Percentiles rank a stretch among this genome's conserved stretches.
These are phyloP conservation scores for Archips crataeganus DNA, from an alignment of 2,888 invertebrate genomes.

Conservation along the genomic window DNA sequence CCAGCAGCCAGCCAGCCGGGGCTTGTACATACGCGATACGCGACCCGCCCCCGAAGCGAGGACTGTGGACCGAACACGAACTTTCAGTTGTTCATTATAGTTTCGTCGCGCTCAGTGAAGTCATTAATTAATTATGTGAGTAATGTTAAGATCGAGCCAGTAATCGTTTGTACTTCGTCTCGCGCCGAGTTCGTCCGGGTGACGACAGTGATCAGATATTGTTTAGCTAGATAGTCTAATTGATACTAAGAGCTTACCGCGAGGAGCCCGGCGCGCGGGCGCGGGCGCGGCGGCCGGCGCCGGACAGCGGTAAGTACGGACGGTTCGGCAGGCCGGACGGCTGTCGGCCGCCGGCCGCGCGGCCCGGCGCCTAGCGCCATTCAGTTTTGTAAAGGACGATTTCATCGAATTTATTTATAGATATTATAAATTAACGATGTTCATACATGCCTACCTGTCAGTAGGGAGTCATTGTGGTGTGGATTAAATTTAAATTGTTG, in stretches of 20 bases:
- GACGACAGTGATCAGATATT: slow-evolving; percentile 65
- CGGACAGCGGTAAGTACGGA: slow-evolving; percentile 36
- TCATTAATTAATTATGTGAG: slow-evolving; percentile 75
- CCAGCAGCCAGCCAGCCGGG: slow-evolving; percentile 47
- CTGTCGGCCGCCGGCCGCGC: slow-evolving; percentile 45
- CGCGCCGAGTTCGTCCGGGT: slow-evolving; percentile 63
- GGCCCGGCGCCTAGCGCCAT: slow-evolving; percentile 61
- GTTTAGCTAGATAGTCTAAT: slow-evolving; percentile 79
- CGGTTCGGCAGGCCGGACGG: slow-evolving; percentile 42
- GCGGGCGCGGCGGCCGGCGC: slow-evolving; percentile 38
- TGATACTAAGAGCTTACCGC: slow-evolving; percentile 75
- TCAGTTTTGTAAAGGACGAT: slow-evolving; percentile 79
- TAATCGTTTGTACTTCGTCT: slow-evolving; percentile 74
- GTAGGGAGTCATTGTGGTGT: slow-evolving; percentile 79
- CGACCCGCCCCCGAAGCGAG: slow-evolving; percentile 51
- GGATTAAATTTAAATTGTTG: slow-evolving; percentile 82
- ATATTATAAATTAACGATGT: slow-evolving; percentile 81
- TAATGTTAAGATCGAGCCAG: slow-evolving; percentile 78
- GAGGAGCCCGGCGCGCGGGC: slow-evolving; percentile 47
- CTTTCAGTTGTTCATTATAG: slow-evolving; percentile 71
- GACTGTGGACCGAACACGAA: slow-evolving; percentile 57
- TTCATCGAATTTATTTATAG: slow-evolving; percentile 86
- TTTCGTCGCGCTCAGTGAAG: slow-evolving; percentile 68
- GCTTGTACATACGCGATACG: slow-evolving; percentile 48
- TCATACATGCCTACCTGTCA: slow-evolving; percentile 74